Conservation (phyloP, 1,140 invertebrate species). For the Cydia strobilella region DNA sequence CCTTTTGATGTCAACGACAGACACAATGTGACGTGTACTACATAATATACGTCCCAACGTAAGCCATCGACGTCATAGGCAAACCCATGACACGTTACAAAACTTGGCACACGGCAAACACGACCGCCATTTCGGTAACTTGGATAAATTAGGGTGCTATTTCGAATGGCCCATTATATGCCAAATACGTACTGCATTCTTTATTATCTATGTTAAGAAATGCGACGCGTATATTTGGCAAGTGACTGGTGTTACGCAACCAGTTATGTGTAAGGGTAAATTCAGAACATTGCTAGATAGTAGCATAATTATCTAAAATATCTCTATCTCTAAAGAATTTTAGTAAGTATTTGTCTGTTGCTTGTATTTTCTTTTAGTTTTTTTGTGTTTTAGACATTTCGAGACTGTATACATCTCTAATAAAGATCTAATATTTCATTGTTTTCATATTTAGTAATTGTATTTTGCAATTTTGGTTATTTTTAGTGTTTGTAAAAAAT, state of each 20-base stretch:
- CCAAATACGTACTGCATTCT: constrained; percentile 16
- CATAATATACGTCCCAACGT: not conserved
- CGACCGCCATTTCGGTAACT: constrained; percentile 4
- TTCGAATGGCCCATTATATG: constrained; percentile 7
- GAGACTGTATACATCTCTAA: no score
- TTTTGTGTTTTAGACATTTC: no score
- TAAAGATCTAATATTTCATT: no score
- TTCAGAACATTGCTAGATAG: not conserved
- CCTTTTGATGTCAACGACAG: not conserved
- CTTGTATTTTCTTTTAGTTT: no score
- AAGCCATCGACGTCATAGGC: not conserved
- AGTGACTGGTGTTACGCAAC: not conserved
- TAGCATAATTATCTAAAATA: not conserved
- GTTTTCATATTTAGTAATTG: no score
- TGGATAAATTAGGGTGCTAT: constrained; percentile 16
- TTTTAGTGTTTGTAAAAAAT: no score
- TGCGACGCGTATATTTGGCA: constrained; percentile 7
- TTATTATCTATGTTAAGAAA: constrained; percentile 15
- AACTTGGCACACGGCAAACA: constrained; percentile 5
- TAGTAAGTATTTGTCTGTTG: no score
- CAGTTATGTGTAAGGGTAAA: not conserved
- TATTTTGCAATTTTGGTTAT: no score
- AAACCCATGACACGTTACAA: not conserved
- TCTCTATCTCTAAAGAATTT: no score
- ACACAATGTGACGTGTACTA: not conserved